A percentile compares a stretch with the other conserved stretches of the same genome.
These are phyloP conservation scores for Drosophila parvula DNA, from an alignment of 1,140 invertebrate genomes.

Conservation along the genomic window DNA sequence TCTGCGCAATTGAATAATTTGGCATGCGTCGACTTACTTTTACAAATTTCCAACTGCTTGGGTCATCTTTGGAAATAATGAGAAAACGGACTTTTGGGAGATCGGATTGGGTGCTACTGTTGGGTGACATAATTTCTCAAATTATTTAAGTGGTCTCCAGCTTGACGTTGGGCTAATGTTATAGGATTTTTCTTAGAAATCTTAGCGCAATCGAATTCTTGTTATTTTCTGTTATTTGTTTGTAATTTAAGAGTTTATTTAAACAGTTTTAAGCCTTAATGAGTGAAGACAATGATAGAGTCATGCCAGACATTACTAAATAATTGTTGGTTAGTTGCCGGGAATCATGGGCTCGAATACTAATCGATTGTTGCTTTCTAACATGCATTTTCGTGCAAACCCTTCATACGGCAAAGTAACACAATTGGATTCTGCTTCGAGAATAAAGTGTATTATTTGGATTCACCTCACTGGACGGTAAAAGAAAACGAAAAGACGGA, in stretches of 20 bases:
- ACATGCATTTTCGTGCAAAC: too few species aligned
- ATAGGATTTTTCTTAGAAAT: not conserved
- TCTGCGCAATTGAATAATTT: constrained; percentile 61
- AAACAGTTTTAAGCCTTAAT: not conserved
- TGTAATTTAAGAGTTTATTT: not conserved
- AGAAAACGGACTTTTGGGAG: not conserved
- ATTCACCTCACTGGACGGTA: not conserved
- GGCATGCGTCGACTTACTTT: constrained; percentile 60
- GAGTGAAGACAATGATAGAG: not conserved
- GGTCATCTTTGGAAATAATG: constrained; percentile 26
- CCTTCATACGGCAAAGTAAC: not conserved
- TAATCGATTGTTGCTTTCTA: too few species aligned
- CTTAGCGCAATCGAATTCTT: too few species aligned
- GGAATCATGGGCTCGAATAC: too few species aligned
- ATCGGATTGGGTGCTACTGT: not conserved
- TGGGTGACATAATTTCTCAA: constrained; percentile 1
- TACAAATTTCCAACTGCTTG: constrained; percentile 22
- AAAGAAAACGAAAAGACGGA: not conserved
- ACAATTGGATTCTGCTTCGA: not conserved
- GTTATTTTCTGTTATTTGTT: not conserved
- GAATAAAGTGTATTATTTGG: not conserved
- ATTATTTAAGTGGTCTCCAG: not conserved
- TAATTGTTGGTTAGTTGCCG: too few species aligned
- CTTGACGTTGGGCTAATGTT: too few species aligned
- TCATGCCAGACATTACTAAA: too few species aligned